Evolutionary conservation across 1,140 invertebrate species (phyloP), one percentile per base, ranked within the genome.

Genomic region (Leucophenga varia): DNA sequence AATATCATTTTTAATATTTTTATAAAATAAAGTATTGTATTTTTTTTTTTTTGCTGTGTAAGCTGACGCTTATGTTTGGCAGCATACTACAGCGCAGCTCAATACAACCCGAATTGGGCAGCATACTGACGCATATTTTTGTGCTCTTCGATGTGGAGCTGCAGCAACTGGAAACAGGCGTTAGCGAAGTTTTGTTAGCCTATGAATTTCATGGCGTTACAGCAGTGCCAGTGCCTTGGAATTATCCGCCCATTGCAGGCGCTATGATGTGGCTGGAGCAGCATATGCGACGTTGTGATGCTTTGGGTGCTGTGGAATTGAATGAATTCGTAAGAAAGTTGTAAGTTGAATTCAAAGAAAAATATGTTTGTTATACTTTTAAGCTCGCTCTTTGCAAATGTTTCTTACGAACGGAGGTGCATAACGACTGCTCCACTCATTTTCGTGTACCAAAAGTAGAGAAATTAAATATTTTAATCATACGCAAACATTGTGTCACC

Each of bases 211-310:
- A 54, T 2, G 70, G 65, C 12, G 28, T 70, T 7, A 14, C 47
- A 0, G 65, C 67, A 12, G 52, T 79, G 31, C 74, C 77, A 2
- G 70, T 84, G 8, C 79, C 86, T 55, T 76, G 79, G 22, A 82
- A 86, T 64, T 85, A 85, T 74, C 87, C 89, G 2, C 82, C 83
- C 19, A 80, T 88, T 12, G 81, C 87, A 25, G 86, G 87, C 5
- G 78, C 79, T 12, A 72, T 92, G 32, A 80, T 82, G 51, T 87
- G 85, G 81, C 70, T 88, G 8, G 78, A 81, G 47, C 85, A 86
- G 69, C 74, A 72, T 41, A 53, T 67, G 21, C 59, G 47, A 20
- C 54, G 69, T 28, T 67, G 61, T 32, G 54, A 72, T 43, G 47
- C 56, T 1, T 48, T 72, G 0, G 55, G 57, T 7, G 60, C 59